Evolutionary conservation across 2,888 invertebrate species (phyloP), one percentile per base, ranked within the genome.

Genomic region (Lasius fuliginosus): DNA sequence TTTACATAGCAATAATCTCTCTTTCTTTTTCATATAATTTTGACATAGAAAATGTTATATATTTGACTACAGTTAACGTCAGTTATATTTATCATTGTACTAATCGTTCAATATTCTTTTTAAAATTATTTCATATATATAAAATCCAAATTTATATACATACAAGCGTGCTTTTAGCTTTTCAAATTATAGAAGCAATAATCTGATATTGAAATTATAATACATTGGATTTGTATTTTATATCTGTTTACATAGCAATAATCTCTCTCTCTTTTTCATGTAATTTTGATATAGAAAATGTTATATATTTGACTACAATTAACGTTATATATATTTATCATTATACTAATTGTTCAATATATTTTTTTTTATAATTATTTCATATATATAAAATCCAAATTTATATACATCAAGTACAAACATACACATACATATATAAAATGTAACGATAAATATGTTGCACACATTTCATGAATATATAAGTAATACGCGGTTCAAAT

Each of bases 31-130:
- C 11, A 4, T 23, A 4, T 53, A 49, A 8, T 53, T 15, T 15
- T 40, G 4, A 40, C n/a, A 15, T 42, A 65, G 11, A 73, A 40
- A 1, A 18, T 68, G 15, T 71, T n/a, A n/a, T 36, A 36, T 12
- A n/a, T 40, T 71, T 9, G 18, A 71, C n/a, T 23, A 18, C 0
- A 71, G 3, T 27, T 71, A 9, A 3, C 9, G 18, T 18, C 30
- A 18, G 1, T 8, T 18, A 73, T 42, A n/a, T 42, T 73, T 12
- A 1, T 73, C 1, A 5, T 18, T 1, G 1, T 8, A 49, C 0
- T 33, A 68, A 18, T n/a, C 8, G 8, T 49, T 69, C 33, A 69
- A n/a, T 53, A 53, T n/a, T 53, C 49, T 53, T 69, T 8, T n/a
- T n/a, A n/a, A n/a, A n/a, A n/a, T n/a, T n/a, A n/a, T n/a, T n/a